Base-by-base conservation (phyloP, 2,113 vertebrate species). In the Gambusia affinis region DNA sequence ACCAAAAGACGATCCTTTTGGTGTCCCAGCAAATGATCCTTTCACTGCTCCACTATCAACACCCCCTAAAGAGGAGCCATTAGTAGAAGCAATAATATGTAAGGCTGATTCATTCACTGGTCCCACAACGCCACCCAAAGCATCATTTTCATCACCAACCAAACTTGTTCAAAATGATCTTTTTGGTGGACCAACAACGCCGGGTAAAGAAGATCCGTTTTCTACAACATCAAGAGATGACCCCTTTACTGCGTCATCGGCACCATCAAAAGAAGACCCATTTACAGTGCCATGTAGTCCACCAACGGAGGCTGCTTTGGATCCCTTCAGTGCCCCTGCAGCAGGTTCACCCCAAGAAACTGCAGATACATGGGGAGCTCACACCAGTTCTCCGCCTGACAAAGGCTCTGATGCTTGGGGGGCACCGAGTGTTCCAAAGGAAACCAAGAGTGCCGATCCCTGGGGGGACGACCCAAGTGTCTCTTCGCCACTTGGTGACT, bases 381-480 rank as follows among this genome's bases (percentile, higher is more conserved):
- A 76, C 2, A 44, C 91, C 61, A 70, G 57, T 65, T 76, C 88
- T 14, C 80, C 87, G 27, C 82, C 86, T 0, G 28, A 72, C 10
- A 33, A 60, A 0, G 71, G 19, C 0, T 65, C 93, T 0, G 94
- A 96, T 76, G 93, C 94, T 4, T 96, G 95, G 96, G 95, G 92
- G 7, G 83, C 78, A 1, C 37, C 89, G 1, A 75, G 90, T 51
- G 74, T 91, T 64, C 82, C 89, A 8, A 66, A 85, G 1, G 82
- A 84, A n/a, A 76, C 82, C 0, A 85, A 86, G 64, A 4, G 57
- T 72, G 39, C 82, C 87, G 93, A 94, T 78, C 91, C 90, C 39
- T 95, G 94, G 94, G 92, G 89, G 42, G 76, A 65, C 2, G 85
- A 42, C 0, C 57, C 37, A 39, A 70, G 44, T 4, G 68, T 76